These are phyloP conservation scores for Platypus cylindrus DNA, from an alignment of 2,888 invertebrate species.

Conservation along the genomic window DNA sequence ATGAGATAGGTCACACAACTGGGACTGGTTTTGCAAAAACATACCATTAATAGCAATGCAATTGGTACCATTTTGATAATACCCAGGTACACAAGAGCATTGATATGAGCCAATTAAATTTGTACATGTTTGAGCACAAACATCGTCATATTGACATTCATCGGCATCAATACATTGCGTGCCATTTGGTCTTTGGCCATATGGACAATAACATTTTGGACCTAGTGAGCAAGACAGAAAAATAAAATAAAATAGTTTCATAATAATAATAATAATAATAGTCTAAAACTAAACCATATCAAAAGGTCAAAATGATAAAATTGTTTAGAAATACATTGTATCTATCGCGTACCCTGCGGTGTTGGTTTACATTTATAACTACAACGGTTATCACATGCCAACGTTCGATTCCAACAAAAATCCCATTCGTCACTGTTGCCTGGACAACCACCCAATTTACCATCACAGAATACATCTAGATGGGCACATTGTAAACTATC, in stretches of 20 bases:
- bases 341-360: conserved; percentile 29
- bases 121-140: conserved; percentile 62
- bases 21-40: conserved; percentile 9
- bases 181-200: conserved; percentile 49
- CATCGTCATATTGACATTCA: conserved; percentile 59
- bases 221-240: conserved; percentile 40
- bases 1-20: not conserved
- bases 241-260: not conserved
- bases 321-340: too few species aligned
- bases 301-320: too few species aligned
- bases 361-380: conserved; percentile 57
- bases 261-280: not conserved
- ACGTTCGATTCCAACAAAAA: conserved; percentile 42
- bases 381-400: conserved; percentile 28
- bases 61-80: conserved; percentile 42
- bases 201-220: conserved; percentile 60
- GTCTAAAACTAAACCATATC: too few species aligned
- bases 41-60: conserved; percentile 64
- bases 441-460: conserved; percentile 46
- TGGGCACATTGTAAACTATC: conserved; percentile 43
- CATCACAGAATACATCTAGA: conserved; percentile 53
- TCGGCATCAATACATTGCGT: conserved; percentile 60
- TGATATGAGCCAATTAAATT: conserved; percentile 54
- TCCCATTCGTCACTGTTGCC: conserved; percentile 62
- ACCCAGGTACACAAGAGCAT: conserved; percentile 65